Conservation (phyloP, 2,797 vertebrate species). For the Rhinophrynus dorsalis region DNA sequence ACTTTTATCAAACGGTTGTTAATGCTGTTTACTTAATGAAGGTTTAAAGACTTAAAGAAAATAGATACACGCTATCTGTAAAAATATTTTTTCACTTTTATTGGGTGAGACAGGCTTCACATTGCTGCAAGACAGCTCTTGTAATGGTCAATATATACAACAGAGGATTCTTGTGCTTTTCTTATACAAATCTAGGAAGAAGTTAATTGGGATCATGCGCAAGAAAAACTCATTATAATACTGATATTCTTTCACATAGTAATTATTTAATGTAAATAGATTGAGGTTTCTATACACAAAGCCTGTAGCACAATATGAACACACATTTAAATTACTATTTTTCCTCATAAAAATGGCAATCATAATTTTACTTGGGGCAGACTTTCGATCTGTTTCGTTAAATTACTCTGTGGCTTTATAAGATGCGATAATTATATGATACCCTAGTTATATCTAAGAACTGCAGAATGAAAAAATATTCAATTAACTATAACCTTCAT, state of each 20-base stretch:
- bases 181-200: conserved; percentile 20
- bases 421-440: too few species aligned
- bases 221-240: conserved; percentile 22
- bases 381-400: too few species aligned
- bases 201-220: conserved; percentile 46
- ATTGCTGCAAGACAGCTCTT: conserved; percentile 40
- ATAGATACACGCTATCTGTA: conserved; percentile 39
- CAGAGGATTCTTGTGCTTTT: conserved; percentile 11
- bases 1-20: conserved; percentile 42
- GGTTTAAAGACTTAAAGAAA: conserved; percentile 41
- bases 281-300: too few species aligned
- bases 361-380: too few species aligned
- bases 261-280: neutral
- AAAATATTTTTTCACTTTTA: conserved; percentile 29
- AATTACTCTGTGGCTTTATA: too few species aligned
- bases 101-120: conserved; percentile 33
- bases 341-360: too few species aligned
- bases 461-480: too few species aligned
- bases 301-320: too few species aligned
- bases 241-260: conserved; percentile 2
- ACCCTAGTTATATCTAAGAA: too few species aligned
- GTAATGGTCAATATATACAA: conserved; percentile 35
- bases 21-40: conserved; percentile 45
- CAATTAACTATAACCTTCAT: too few species aligned
- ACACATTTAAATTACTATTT: too few species aligned